A percentile compares a stretch with the other conserved stretches of the same genome.
phyloP scores from a whole-genome alignment of 2,113 vertebrate species.

The Hipposideros armiger region DNA sequence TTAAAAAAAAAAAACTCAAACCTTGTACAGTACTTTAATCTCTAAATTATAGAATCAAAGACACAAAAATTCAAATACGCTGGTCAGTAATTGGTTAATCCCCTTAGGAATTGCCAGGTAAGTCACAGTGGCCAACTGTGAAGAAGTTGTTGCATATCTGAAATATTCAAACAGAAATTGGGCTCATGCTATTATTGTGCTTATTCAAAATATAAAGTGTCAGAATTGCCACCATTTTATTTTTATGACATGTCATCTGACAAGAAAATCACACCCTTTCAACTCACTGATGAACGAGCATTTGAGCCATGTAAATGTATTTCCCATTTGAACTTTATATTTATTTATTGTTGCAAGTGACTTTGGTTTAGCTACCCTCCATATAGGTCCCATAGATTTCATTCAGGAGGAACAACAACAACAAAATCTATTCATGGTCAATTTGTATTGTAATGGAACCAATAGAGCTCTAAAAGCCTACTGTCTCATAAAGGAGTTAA shows the following conservation, averaged over 20 bases:
- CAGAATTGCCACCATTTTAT: slow-evolving; percentile 57
- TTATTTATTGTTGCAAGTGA: slow-evolving; percentile 64
- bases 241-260: slow-evolving; percentile 72
- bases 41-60: background rate
- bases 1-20: background rate
- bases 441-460: slow-evolving; percentile 52
- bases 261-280: slow-evolving; percentile 79
- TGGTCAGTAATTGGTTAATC: background rate
- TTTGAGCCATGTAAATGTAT: slow-evolving; percentile 72
- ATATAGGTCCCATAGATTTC: slow-evolving; percentile 24
- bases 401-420: background rate
- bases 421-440: slow-evolving; percentile 23
- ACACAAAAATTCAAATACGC: background rate
- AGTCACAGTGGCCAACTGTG: background rate
- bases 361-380: slow-evolving; percentile 57
- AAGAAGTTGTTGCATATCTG: background rate
- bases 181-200: background rate
- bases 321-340: slow-evolving; percentile 76
- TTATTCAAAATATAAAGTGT: slow-evolving; percentile 70
- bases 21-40: background rate
- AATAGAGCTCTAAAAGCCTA: slow-evolving; percentile 48
- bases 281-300: slow-evolving; percentile 64
- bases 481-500: slow-evolving; percentile 43
- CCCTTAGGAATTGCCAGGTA: background rate
- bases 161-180: slow-evolving; percentile 40